These are phyloP conservation scores for Peromyscus eremicus DNA, from an alignment of 2,797 vertebrate genomes.

Conservation along the genomic window DNA sequence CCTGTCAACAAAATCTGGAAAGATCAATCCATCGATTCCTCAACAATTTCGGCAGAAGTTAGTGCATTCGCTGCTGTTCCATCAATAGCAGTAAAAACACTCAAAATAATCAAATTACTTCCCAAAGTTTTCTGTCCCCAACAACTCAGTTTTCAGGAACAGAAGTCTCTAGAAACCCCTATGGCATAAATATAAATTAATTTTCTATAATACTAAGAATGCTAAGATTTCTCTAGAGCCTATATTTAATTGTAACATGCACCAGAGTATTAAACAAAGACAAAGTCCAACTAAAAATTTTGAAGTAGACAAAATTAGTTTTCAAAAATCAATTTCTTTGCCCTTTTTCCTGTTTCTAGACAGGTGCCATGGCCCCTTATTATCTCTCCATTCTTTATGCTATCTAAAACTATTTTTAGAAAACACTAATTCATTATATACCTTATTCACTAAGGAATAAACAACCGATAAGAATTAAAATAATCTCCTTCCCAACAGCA, in stretches of 20 bases:
- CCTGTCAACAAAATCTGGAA: conserved; percentile 50
- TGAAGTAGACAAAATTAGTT: conserved; percentile 54
- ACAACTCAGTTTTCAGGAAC: conserved; percentile 57
- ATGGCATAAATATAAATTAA: conserved; percentile 69
- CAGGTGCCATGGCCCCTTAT: conserved; percentile 1
- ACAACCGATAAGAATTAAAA: conserved; percentile 68
- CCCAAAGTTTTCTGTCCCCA: conserved; percentile 50
- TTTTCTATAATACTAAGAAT: conserved; percentile 49
- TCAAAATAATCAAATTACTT: conserved; percentile 43
- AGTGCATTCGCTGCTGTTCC: not conserved
- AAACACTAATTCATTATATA: conserved; percentile 68
- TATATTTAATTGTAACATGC: conserved; percentile 60
- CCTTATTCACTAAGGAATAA: conserved; percentile 59
- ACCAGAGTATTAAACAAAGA: conserved; percentile 60
- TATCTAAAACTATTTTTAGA: conserved; percentile 71
- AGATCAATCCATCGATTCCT: not conserved
- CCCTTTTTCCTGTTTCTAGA: conserved; percentile 55
- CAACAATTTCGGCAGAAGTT: not conserved
- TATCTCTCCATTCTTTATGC: conserved; percentile 7
- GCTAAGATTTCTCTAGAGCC: conserved; percentile 62
- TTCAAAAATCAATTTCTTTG: conserved; percentile 42
- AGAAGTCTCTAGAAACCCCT: conserved; percentile 42
- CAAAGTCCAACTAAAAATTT: conserved; percentile 24
- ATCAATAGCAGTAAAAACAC: conserved; percentile 42
- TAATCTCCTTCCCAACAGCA: conserved; percentile 51